phyloP scores from a whole-genome alignment of 2,113 vertebrate genomes.

The Syngnathus scovelli region DNA sequence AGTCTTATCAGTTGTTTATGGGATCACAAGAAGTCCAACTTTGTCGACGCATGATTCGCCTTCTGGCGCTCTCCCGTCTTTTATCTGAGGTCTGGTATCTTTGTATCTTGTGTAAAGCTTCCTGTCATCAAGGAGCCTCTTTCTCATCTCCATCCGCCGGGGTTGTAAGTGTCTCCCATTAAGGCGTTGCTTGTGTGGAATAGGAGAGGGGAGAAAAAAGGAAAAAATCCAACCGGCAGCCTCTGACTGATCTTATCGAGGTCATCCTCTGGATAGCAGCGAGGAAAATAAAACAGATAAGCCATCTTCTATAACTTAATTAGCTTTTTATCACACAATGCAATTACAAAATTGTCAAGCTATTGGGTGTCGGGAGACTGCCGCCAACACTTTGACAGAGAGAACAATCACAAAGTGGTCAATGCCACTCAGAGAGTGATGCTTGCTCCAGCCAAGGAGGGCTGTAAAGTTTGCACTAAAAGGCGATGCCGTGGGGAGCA shows the following conservation, averaged over 20 bases:
- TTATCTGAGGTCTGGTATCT: conserved; percentile 57
- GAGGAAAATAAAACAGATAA: conserved; percentile 69
- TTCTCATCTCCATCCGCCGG: conserved; percentile 58
- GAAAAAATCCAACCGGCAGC: conserved; percentile 24
- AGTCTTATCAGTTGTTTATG: conserved; percentile 67
- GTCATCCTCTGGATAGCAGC: conserved; percentile 58
- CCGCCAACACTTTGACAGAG: conserved; percentile 56
- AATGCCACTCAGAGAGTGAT: conserved; percentile 48
- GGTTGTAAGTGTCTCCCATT: conserved; percentile 64
- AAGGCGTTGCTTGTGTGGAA: conserved; percentile 48
- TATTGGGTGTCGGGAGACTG: conserved; percentile 48
- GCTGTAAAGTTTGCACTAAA: conserved; percentile 49
- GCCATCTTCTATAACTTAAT: conserved; percentile 76
- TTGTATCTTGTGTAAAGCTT: conserved; percentile 59
- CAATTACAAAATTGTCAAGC: conserved; percentile 72
- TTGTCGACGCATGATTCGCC: conserved; percentile 61
- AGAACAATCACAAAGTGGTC: conserved; percentile 65
- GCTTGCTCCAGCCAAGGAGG: conserved; percentile 35
- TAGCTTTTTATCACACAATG: conserved; percentile 77
- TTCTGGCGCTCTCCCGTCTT: conserved; percentile 38
- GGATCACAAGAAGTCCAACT: conserved; percentile 55
- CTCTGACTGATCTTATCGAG: conserved; percentile 70
- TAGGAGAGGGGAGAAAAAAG: not conserved
- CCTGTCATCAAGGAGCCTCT: conserved; percentile 61
- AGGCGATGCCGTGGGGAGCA: conserved; percentile 57